These are phyloP conservation scores for Anhinga anhinga DNA, from an alignment of 2,113 vertebrate species.

Conservation along the genomic window DNA sequence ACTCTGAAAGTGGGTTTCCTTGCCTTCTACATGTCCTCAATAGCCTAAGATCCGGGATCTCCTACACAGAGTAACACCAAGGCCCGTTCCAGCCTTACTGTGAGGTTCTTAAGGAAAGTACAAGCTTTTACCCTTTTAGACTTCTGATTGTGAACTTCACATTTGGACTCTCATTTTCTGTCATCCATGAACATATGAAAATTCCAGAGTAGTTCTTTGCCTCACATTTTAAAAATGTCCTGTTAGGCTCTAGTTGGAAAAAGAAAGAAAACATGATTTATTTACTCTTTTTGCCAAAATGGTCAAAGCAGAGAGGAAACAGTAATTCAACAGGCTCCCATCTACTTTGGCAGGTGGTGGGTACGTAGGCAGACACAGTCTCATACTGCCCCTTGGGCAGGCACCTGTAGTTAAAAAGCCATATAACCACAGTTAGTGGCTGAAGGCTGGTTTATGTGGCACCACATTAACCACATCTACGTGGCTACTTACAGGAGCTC, in stretches of 20 bases:
- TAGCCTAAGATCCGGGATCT: background rate
- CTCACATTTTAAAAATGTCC: conserved; percentile 72
- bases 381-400: background rate
- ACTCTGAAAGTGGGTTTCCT: background rate
- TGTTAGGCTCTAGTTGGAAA: conserved; percentile 46
- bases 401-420: background rate
- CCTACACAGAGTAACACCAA: background rate
- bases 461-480: background rate
- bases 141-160: conserved; percentile 68
- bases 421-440: background rate
- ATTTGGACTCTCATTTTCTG: conserved; percentile 43
- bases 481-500: background rate
- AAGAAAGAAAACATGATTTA: background rate
- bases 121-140: conserved; percentile 62
- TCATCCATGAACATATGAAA: conserved; percentile 77
- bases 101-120: background rate
- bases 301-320: background rate
- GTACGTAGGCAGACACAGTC: background rate
- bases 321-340: background rate
- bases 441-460: background rate
- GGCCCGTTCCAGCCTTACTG: background rate
- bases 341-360: background rate
- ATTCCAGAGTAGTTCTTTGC: conserved; percentile 75
- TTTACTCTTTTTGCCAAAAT: background rate
- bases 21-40: background rate